These are phyloP conservation scores for Muscidifurax raptorellus DNA, from an alignment of 1,140 invertebrate species.

Conservation along the genomic window DNA sequence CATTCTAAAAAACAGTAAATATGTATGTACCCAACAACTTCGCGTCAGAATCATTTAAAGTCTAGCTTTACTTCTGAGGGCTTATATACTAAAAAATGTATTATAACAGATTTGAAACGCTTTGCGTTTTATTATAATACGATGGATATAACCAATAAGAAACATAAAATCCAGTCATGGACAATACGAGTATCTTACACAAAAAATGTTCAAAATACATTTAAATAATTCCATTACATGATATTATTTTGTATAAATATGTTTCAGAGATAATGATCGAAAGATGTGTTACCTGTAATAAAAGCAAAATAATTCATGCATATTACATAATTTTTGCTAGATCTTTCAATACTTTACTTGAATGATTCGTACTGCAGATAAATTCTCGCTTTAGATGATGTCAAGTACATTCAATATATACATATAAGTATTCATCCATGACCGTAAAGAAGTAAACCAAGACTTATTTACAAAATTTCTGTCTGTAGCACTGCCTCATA, in stretches of 20 bases:
- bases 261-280: neutral
- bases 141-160: neutral
- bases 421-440: neutral
- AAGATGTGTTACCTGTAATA: neutral
- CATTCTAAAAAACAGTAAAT: neutral
- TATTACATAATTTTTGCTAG: neutral
- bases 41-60: neutral
- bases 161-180: neutral
- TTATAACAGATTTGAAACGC: neutral
- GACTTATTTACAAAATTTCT: constrained; percentile 6
- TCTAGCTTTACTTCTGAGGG: neutral
- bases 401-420: neutral
- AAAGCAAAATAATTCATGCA: neutral
- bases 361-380: neutral
- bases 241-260: neutral
- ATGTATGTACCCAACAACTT: neutral
- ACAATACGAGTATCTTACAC: neutral
- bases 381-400: neutral
- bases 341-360: neutral
- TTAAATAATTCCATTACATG: neutral
- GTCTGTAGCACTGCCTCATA: constrained; percentile 14
- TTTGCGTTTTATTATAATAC: neutral
- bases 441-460: neutral
- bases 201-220: neutral
- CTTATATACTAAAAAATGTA: neutral